Conservation (phyloP, 2,797 vertebrate genomes). For the Xenops minutus region DNA sequence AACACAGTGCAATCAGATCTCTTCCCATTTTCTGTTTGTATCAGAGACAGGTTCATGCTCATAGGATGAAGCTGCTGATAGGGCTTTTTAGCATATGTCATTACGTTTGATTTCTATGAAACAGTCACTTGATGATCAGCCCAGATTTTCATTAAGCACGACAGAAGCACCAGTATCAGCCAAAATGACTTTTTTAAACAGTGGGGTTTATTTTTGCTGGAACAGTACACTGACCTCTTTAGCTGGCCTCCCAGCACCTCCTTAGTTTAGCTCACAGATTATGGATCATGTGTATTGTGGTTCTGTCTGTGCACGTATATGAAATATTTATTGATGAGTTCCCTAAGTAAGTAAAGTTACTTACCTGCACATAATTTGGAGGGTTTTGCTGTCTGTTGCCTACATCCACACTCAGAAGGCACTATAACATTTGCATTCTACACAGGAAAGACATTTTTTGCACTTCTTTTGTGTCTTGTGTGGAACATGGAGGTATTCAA, state of each 20-base stretch:
- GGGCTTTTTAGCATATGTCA: not conserved
- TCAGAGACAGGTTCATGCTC: not conserved
- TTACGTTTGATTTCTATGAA: not conserved
- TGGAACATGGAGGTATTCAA: not conserved
- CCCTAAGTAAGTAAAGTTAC: not conserved
- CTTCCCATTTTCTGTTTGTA: not conserved
- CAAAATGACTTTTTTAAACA: not conserved
- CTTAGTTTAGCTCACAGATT: not conserved
- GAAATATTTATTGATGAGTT: not conserved
- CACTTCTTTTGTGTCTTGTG: not conserved
- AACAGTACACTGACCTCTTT: not conserved
- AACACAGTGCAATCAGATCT: not conserved
- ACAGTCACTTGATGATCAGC: not conserved
- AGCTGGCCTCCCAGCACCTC: not conserved
- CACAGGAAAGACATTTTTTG: not conserved
- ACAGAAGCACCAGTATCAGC: not conserved
- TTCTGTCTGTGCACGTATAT: rapidly evolving
- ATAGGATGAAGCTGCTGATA: not conserved
- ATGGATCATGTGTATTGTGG: not conserved
- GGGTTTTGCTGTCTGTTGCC: not conserved
- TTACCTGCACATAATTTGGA: not conserved
- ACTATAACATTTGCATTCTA: not conserved
- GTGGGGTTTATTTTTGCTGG: rapidly evolving
- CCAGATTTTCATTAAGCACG: not conserved
- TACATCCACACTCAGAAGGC: not conserved